Evolutionary conservation across 2,888 invertebrate genomes (phyloP), one percentile per base, ranked within the genome.

Genomic region (Idaea straminata): DNA sequence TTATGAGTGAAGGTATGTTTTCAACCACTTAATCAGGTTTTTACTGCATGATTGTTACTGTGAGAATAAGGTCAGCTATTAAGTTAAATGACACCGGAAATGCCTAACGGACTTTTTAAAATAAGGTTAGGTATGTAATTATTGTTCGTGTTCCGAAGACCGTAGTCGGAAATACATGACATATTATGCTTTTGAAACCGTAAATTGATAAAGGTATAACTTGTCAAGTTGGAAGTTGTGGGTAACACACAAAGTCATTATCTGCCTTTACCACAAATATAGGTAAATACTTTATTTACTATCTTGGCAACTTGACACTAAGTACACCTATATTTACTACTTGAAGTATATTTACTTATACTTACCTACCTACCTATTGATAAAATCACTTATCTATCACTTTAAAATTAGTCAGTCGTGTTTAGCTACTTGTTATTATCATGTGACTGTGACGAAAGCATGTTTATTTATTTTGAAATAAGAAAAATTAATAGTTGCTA

Each of bases 1-100:
- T 98, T 93, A 98, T 99, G 98, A 98, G 98, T 83, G 96, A 97
- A 94, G 98, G 98, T 98, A 89, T 94, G 94, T 82, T 61, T 66
- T 63, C 65, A 25, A 25, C 25, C 25, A 25, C 25, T 25, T 25
- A 25, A 25, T 25, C 25, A 25, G 25, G 25, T 47, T 47, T 47
- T 13, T 47, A 13, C 10, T 4, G 47, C 47, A 47, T 47, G 47
- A 36, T 47, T 47, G 47, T 47, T 13, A 47, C 13, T 47, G 47
- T 47, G 47, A 13, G 47, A 47, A 47, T 47, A 47, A 47, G 47
- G 6, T 47, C 13, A 47, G 47, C 7, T 47, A 13, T 10, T 47
- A 4, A 4, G 47, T 10, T 13, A 47, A 47, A 47, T 47, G 7
- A 47, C 10, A 47, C 47, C 7, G 47, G 47, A 47, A 47, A 47